Conservation (phyloP, 2,113 vertebrate species). For the Psammodynastes pulverulentus region DNA sequence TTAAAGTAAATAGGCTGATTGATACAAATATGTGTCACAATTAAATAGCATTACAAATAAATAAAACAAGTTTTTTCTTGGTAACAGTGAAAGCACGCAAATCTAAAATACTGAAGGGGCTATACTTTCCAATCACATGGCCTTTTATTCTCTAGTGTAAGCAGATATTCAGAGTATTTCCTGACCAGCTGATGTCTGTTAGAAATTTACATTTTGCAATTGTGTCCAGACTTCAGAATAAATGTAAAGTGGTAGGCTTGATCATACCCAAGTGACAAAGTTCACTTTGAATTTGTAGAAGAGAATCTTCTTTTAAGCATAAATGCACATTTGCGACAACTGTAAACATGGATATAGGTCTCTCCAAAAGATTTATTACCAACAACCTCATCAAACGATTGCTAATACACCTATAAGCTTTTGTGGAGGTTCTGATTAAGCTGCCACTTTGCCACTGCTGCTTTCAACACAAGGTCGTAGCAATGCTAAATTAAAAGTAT, state of each 20-base stretch:
- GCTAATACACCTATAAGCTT: not conserved
- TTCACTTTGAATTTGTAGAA: not conserved
- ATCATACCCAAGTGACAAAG: not conserved
- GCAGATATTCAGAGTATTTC: conserved; percentile 53
- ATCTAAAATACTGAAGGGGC: conserved; percentile 9
- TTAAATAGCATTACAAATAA: not conserved
- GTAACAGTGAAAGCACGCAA: conserved; percentile 4
- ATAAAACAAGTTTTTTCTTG: not conserved
- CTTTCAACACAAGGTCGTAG: not conserved
- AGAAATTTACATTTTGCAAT: conserved; percentile 48
- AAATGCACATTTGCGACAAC: not conserved
- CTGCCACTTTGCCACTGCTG: not conserved
- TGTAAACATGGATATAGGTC: not conserved
- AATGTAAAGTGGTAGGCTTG: not conserved
- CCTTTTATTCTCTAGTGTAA: conserved; percentile 39
- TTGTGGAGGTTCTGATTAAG: not conserved
- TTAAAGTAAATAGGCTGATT: not conserved
- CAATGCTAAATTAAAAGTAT: no score
- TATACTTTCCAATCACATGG: conserved; percentile 26
- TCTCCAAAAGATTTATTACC: not conserved
- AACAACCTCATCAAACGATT: not conserved
- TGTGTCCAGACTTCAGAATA: conserved; percentile 23
- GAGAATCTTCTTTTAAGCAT: not conserved
- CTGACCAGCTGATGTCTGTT: conserved; percentile 57
- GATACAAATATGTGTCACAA: not conserved